Evolutionary conservation across 2,797 vertebrate species (phyloP), one percentile per base, ranked within the genome.

Genomic region (Gadopsis bispinosus): DNA sequence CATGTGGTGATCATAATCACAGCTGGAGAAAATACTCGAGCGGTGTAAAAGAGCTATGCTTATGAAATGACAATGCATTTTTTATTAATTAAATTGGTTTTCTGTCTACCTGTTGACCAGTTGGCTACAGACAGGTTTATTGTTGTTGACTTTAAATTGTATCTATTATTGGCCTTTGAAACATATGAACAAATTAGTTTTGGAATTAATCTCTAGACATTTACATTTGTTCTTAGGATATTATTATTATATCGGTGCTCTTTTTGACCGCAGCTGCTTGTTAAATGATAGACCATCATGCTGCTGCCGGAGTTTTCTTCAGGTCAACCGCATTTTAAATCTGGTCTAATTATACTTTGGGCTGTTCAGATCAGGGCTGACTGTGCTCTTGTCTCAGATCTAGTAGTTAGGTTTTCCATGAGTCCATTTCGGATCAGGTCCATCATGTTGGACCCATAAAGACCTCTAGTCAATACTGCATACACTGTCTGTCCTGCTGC

Each of bases 161-260:
- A 33, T 51, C 12, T 45, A 41, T 17, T 58, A 22, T 43, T 47
- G 12, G 17, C 39, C 4, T 37, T 51, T 56, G 29, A 45, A 11
- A 31, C 33, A n/a, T 48, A 12, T 5, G 43, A 63, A 65, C 62
- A 26, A 51, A 69, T 80, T 41, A 59, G 43, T 63, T 75, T 60
- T 12, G 41, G 43, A 29, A 62, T 29, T 20, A 8, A 8, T 35
- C 11, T 58, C 19, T 31, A 45, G 17, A 59, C n/a, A 59, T 16
- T 10, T 11, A 22, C n/a, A 45, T 60, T 59, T 14, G 13, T 63
- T 31, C 13, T 65, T 16, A 56, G 20, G 19, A 61, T 53, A 54
- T 26, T 54, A 51, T 35, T 37, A 16, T 76, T 22, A 67, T 41
- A n/a, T 47, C 53, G 17, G 31, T 55, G 65, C 35, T 69, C 19